These are phyloP conservation scores for Schizaphis graminum DNA, from an alignment of 2,888 invertebrate genomes.

Conservation along the genomic window DNA sequence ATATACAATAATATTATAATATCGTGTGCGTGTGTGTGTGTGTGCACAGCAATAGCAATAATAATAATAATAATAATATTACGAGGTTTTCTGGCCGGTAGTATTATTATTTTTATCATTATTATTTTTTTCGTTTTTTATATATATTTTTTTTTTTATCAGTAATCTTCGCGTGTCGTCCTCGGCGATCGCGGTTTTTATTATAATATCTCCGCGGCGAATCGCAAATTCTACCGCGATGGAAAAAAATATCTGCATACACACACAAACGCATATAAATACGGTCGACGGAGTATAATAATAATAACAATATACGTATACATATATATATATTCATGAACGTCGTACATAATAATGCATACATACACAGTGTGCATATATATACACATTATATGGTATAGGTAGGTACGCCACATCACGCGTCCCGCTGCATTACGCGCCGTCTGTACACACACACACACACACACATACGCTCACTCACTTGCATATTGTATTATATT, in stretches of 20 bases:
- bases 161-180: constrained; percentile 21
- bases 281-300: not conserved
- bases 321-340: not conserved
- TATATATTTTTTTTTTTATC: not conserved
- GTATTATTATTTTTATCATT: not conserved
- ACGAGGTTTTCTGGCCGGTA: not conserved
- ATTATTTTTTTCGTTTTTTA: not conserved
- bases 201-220: not conserved
- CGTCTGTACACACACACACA: not conserved
- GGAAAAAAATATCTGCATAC: not conserved
- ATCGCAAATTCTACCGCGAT: constrained; percentile 1
- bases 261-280: not conserved
- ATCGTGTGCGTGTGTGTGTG: too few species aligned
- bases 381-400: not conserved
- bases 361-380: not conserved
- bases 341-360: not conserved
- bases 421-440: not conserved
- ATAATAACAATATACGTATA: not conserved
- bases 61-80: not conserved
- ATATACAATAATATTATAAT: not conserved
- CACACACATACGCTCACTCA: not conserved
- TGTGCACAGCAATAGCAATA: too few species aligned
- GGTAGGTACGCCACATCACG: not conserved
- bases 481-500: not conserved
- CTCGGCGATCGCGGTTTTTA: constrained; percentile 21